These are phyloP conservation scores for Pseudobourletiella spinata DNA, from an alignment of 1,140 invertebrate species.

Conservation along the genomic window DNA sequence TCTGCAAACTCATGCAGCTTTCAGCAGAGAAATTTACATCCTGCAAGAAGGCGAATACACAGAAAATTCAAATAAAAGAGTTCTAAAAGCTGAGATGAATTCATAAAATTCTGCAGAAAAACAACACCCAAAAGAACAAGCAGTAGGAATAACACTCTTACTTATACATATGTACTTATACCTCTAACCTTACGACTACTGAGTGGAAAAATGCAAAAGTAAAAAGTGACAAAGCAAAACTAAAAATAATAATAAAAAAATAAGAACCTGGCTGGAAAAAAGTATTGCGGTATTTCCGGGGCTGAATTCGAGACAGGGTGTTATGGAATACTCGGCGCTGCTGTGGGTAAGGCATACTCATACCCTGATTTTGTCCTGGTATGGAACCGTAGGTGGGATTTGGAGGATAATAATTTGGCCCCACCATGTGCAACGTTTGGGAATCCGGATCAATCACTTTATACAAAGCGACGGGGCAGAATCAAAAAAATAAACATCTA, in stretches of 20 bases:
- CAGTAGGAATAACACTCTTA: too few species aligned
- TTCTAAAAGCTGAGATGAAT: too few species aligned
- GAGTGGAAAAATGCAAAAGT: constrained; percentile 2
- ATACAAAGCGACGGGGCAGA: constrained; percentile 8
- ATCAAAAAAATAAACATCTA: too few species aligned
- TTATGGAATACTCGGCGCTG: constrained; percentile 27
- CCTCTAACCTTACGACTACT: too few species aligned
- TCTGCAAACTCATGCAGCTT: too few species aligned
- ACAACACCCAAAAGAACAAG: too few species aligned
- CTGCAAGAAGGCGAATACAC: too few species aligned
- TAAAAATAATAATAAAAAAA: constrained; percentile 35
- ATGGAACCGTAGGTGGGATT: constrained; percentile 11
- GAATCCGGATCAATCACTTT: constrained; percentile 35
- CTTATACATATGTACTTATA: too few species aligned
- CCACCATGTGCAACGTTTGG: constrained; percentile 29
- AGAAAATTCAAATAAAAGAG: too few species aligned
- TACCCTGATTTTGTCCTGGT: constrained; percentile 20
- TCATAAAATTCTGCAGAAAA: too few species aligned
- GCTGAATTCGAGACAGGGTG: constrained; percentile 32
- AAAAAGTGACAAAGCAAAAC: neutral
- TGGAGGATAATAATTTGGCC: constrained; percentile 24
- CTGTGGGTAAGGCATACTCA: constrained; percentile 26
- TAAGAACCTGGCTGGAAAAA: constrained; percentile 35
- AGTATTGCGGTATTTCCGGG: constrained; percentile 29
- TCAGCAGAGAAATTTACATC: too few species aligned